Percentiles rank a stretch among this genome's conserved stretches.
Evolutionary conservation across 2,888 invertebrate species (phyloP).

Genomic region (Linnaemya vulpina): DNA sequence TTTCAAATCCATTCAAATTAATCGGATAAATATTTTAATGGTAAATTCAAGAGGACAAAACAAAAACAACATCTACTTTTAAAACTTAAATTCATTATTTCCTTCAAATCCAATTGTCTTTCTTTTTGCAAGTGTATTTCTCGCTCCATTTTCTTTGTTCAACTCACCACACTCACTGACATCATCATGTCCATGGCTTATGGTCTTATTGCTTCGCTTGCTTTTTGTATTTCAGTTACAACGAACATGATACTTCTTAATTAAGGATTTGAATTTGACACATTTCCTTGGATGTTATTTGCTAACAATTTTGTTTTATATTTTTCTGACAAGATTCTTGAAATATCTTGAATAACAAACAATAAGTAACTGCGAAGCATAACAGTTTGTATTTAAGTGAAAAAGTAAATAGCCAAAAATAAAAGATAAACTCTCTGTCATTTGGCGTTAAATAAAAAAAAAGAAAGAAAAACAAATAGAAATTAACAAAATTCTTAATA

Average conservation of each 20-base stretch:
- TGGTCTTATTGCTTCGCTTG: slow-evolving; percentile 27
- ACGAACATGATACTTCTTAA: slow-evolving; percentile 74
- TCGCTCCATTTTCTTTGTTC: not conserved
- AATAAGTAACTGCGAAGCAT: slow-evolving; percentile 43
- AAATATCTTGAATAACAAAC: slow-evolving; percentile 45
- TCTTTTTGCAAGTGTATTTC: slow-evolving; percentile 4
- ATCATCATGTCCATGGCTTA: slow-evolving; percentile 53
- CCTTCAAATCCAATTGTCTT: not conserved
- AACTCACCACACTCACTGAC: not conserved
- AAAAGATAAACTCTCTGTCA: slow-evolving; percentile 4
- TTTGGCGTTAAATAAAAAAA: slow-evolving; percentile 25
- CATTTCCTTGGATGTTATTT: slow-evolving; percentile 45
- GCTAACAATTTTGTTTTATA: not conserved
- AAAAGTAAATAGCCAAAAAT: slow-evolving; percentile 37
- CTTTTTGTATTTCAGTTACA: slow-evolving; percentile 49
- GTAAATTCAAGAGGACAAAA: too few species aligned
- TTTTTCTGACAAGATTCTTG: slow-evolving; percentile 34
- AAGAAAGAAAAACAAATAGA: too few species aligned
- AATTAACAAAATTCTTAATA: slow-evolving; percentile 49
- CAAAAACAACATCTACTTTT: too few species aligned
- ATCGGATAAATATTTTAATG: too few species aligned
- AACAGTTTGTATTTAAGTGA: slow-evolving; percentile 2
- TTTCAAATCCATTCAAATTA: too few species aligned
- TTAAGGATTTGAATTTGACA: slow-evolving; percentile 72
- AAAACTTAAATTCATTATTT: too few species aligned